Evolutionary conservation across 1,140 invertebrate genomes (phyloP), one percentile per base, ranked within the genome.

Genomic region (Lordiphosa clarofinis): DNA sequence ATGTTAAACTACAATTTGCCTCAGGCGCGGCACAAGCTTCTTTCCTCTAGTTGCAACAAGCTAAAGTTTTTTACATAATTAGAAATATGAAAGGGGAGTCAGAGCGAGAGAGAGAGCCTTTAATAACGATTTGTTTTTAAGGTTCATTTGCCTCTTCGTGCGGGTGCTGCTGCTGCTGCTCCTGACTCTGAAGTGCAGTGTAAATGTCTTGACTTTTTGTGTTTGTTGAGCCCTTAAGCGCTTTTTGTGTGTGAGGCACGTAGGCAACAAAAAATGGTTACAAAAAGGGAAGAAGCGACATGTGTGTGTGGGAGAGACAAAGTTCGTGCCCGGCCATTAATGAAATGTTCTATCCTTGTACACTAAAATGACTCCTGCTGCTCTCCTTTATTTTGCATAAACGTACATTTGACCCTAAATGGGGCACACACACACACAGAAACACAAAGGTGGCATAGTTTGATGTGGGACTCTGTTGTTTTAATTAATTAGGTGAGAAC

Each of bases 191-290:
- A 63, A 82, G 78, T 76, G 78, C 78, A 84, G 78, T 84, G 78
- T 84, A 84, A 82, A 82, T 84, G 78, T 82, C 78, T 82, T 84
- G 78, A 84, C 78, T 84, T 78, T 76, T 84, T 84, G 55, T 82
- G 78, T 82, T 82, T 82, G 78, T 63, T 78, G 68, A 82, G 78
- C 69, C 78, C 78, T 84, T 73, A 69, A 78, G 78, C 78, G 49
- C 57, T 61, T 71, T 61, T 42, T 58, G 54, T 53, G 56, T 38
- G 15, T 59, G 63, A 54, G 72, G 66, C 66, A 61, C 39, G 47
- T 60, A 66, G 65, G 70, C 57, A 56, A 56, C 28, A 31, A 7
- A 53, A 53, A 49, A 55, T 53, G 52, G 56, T 48, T 48, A 66
- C 63, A 66, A 66, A 66, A 65, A 60, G 55, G 56, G 61, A 40